Evolutionary conservation across 2,797 vertebrate species (phyloP).

Genomic region (Melanotaenia boesemani): DNA sequence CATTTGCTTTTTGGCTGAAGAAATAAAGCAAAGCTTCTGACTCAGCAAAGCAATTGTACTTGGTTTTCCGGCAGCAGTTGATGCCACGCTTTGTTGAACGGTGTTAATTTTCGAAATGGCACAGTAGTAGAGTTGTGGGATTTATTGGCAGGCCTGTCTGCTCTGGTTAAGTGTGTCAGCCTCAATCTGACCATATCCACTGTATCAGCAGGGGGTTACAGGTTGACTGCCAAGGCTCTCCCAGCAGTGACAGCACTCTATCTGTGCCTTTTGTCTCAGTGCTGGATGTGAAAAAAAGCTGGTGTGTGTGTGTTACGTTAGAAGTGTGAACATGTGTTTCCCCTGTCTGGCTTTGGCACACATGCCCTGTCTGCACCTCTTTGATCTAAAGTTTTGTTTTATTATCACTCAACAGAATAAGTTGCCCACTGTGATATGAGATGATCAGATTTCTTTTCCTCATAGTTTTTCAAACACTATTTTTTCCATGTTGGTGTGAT

Average conservation of each 20-base stretch:
- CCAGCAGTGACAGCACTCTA: constrained; percentile 33
- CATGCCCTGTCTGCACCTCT: constrained; percentile 1
- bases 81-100: constrained; percentile 55
- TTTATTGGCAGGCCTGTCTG: constrained; percentile 51
- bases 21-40: constrained; percentile 46
- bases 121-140: constrained; percentile 32
- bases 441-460: neutral
- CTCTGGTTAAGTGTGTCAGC: constrained; percentile 48
- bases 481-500: neutral
- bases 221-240: constrained; percentile 55
- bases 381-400: constrained; percentile 2
- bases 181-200: constrained; percentile 41
- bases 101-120: constrained; percentile 67
- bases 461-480: neutral
- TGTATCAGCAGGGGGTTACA: constrained; percentile 18
- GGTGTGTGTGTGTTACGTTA: neutral
- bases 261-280: constrained; percentile 47
- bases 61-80: constrained; percentile 29
- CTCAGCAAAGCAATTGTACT: constrained; percentile 54
- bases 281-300: constrained; percentile 33
- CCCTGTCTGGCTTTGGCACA: neutral
- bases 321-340: constrained; percentile 8
- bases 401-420: constrained; percentile 11
- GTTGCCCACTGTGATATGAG: neutral
- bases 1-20: constrained; percentile 23